These are phyloP conservation scores for Erebia ligea DNA, from an alignment of 2,888 invertebrate species.

Conservation along the genomic window DNA sequence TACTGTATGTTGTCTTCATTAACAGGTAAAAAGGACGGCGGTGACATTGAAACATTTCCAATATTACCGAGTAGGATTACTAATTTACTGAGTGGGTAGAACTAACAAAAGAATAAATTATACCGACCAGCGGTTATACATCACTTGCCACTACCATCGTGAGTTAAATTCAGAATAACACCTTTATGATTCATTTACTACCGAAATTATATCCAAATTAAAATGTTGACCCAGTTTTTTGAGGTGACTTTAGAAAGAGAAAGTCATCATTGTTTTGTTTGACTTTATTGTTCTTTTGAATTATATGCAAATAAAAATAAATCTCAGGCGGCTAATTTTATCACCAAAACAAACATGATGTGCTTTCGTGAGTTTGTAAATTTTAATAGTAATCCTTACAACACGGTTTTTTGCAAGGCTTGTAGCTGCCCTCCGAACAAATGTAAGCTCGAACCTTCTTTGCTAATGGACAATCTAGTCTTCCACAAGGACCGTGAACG, in stretches of 20 bases:
- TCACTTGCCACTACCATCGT: constrained; percentile 31
- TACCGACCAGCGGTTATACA: constrained; percentile 31
- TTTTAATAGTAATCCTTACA: constrained; percentile 65
- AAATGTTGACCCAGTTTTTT: constrained; percentile 42
- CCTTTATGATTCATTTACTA: constrained; percentile 45
- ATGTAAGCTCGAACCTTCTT: constrained; percentile 68
- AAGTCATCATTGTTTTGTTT: constrained; percentile 41
- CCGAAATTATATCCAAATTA: constrained; percentile 44
- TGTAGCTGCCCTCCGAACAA: constrained; percentile 70
- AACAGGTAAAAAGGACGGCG: not conserved
- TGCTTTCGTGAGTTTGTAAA: not conserved
- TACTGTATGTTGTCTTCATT: constrained; percentile 13
- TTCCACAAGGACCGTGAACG: constrained; percentile 76
- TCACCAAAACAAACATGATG: constrained; percentile 13
- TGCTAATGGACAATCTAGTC: constrained; percentile 75
- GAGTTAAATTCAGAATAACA: constrained; percentile 38
- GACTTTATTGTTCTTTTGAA: constrained; percentile 33
- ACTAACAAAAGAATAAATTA: constrained; percentile 40
- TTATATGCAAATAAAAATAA: constrained; percentile 17
- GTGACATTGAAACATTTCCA: constrained; percentile 25
- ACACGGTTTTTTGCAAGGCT: constrained; percentile 74
- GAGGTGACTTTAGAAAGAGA: constrained; percentile 44
- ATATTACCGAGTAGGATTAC: constrained; percentile 26
- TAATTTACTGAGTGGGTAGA: constrained; percentile 29
- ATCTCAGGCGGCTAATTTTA: constrained; percentile 12